Evolutionary conservation across 2,113 vertebrate genomes (phyloP), one percentile per base, ranked within the genome.

Genomic region (Apteryx mantelli): DNA sequence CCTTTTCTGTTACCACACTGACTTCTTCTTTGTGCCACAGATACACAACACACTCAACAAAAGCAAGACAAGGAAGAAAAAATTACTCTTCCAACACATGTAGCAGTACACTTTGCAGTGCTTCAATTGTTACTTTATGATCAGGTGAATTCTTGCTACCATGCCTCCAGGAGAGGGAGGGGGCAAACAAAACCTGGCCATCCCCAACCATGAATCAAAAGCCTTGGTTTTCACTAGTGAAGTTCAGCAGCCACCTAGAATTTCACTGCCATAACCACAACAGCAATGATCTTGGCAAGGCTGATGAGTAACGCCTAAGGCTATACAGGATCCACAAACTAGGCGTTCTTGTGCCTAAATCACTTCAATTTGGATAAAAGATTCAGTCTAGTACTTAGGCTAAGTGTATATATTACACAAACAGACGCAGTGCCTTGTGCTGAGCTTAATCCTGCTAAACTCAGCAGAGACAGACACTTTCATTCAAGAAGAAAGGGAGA

Each of bases 381-480:
- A 48, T 9, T 61, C 2, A 16, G 44, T 7, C 28, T 87, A 38
- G 20, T 11, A 25, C 0, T 0, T 60, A 28, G 4, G 52, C 9
- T 42, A 65, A n/a, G 38, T 3, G 11, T 18, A 71, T 25, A 40
- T 11, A 32, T 25, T 6, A 5, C 68, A 61, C 7, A 56, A n/a
- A 58, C 22, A 64, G 34, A 61, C 7, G 18, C 26, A 19, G 13
- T 58, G 32, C 8, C 74, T 70, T 60, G 19, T 16, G 19, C 10
- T 9, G 42, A 74, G 76, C 63, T 73, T 38, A 69, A 48, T 14
- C 15, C 13, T 44, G 5, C 38, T 5, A 58, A 68, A 64, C 1
- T 10, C 55, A 52, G 83, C 17, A 21, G 28, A 75, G 63, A 20
- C 64, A 89, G n/a, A 5, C 10, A 38, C 34, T 42, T 69, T 21